phyloP scores from a whole-genome alignment of 2,888 invertebrate species.

The Tachina grossa region DNA sequence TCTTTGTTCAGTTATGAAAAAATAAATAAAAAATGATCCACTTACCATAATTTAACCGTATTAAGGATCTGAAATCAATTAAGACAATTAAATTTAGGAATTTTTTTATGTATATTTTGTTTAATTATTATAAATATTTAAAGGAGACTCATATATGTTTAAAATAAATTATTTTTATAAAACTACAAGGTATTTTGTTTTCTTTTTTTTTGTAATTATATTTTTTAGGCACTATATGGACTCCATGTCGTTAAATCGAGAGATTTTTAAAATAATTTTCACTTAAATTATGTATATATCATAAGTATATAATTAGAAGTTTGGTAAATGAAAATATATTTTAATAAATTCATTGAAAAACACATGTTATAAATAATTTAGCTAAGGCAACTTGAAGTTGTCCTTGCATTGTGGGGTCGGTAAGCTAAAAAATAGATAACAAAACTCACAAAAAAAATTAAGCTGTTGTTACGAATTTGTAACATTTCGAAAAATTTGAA shows the following conservation, averaged over 20 bases:
- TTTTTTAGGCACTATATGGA: neutral
- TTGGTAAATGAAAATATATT: no score
- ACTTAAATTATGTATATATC: neutral
- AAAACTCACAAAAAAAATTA: no score
- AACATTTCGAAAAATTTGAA: no score
- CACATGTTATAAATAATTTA: no score
- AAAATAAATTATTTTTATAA: neutral
- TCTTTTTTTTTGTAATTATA: neutral
- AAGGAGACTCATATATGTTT: neutral
- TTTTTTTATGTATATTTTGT: neutral
- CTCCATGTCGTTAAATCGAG: neutral
- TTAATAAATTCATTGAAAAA: no score
- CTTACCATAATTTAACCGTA: neutral
- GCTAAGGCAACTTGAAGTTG: no score
- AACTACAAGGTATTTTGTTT: neutral
- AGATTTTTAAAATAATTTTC: neutral
- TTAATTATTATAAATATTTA: neutral
- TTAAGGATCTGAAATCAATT: conserved; percentile 21
- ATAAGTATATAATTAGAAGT: no score
- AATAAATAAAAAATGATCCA: neutral
- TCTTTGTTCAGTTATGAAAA: neutral
- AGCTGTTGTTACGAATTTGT: no score
- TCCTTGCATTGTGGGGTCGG: no score
- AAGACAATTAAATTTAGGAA: neutral
- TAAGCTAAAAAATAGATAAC: no score